Evolutionary conservation across 2,797 vertebrate species (phyloP).

Genomic region (Moxostoma hubbsi): DNA sequence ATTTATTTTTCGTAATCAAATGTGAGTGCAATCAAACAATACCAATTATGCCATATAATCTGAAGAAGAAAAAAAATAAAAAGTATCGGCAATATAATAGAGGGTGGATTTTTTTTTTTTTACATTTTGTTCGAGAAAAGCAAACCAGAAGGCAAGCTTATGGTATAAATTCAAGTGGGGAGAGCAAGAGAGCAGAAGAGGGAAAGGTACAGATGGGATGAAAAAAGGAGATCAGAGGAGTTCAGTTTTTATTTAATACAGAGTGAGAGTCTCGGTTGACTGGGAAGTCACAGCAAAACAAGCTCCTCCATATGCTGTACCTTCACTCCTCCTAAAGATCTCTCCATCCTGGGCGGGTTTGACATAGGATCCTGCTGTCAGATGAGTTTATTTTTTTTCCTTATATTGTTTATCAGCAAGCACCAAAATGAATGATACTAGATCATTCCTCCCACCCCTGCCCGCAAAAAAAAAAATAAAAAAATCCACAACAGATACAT

Average conservation of each 20-base stretch:
- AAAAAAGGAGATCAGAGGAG: not conserved
- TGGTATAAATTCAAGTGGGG: constrained; percentile 50
- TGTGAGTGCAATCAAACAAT: constrained; percentile 87
- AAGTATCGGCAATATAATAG: constrained; percentile 75
- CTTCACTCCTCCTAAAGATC: constrained; percentile 35
- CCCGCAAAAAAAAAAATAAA: constrained; percentile 34
- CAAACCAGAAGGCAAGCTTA: constrained; percentile 55
- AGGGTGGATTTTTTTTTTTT: constrained; percentile 34
- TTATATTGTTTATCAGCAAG: constrained; percentile 47
- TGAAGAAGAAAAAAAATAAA: constrained; percentile 61
- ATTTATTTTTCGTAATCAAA: constrained; percentile 85
- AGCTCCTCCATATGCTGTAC: constrained; percentile 6
- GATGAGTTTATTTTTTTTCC: constrained; percentile 26
- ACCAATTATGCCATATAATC: constrained; percentile 86
- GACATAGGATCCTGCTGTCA: constrained; percentile 31
- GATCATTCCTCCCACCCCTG: constrained; percentile 20
- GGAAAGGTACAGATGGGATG: not conserved
- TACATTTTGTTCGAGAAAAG: constrained; percentile 39
- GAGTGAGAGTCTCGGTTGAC: constrained; percentile 47
- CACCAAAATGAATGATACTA: constrained; percentile 73
- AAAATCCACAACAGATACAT: constrained; percentile 41
- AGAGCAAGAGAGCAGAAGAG: constrained; percentile 28
- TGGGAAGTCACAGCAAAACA: not conserved
- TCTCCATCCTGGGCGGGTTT: constrained; percentile 26
- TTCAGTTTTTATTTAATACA: constrained; percentile 12